Percentiles rank a stretch among this genome's conserved stretches.
Conservation (phyloP, 2,113 vertebrate species). For the Siphamia tubifer region DNA sequence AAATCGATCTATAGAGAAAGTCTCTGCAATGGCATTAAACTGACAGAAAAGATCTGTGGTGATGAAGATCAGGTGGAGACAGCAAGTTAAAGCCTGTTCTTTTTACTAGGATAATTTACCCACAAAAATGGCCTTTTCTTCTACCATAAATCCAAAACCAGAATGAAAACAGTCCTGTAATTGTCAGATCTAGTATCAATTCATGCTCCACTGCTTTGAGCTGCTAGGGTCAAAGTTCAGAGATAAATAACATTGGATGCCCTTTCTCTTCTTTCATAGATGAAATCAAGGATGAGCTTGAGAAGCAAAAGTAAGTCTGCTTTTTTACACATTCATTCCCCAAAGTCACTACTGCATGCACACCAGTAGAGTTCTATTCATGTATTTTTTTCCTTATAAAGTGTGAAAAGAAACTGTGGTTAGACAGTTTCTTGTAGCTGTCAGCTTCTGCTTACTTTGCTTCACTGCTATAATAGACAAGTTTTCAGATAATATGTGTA, state of each 20-base stretch:
- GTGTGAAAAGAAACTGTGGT: not conserved
- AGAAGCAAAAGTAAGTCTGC: conserved; percentile 88
- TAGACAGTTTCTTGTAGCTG: not conserved
- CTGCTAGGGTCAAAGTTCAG: conserved; percentile 14
- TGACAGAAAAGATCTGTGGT: not conserved
- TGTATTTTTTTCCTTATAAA: not conserved
- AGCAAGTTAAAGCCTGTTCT: not conserved
- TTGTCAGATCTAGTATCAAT: not conserved
- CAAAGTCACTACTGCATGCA: not conserved
- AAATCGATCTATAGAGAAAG: not conserved
- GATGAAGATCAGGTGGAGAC: not conserved
- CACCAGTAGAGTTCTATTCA: not conserved
- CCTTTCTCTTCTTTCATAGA: conserved; percentile 77
- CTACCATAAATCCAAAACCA: not conserved
- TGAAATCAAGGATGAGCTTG: conserved; percentile 92
- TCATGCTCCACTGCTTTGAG: not conserved
- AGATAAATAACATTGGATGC: conserved; percentile 26
- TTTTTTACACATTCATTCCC: not conserved
- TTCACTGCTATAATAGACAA: not conserved
- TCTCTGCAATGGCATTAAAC: not conserved
- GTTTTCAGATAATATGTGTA: not conserved
- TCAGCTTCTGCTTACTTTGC: not conserved
- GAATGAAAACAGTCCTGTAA: not conserved
- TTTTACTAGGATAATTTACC: not conserved
- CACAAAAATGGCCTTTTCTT: not conserved